These are phyloP conservation scores for Drosophila anomalata DNA, from an alignment of 2,888 invertebrate genomes.

Conservation along the genomic window DNA sequence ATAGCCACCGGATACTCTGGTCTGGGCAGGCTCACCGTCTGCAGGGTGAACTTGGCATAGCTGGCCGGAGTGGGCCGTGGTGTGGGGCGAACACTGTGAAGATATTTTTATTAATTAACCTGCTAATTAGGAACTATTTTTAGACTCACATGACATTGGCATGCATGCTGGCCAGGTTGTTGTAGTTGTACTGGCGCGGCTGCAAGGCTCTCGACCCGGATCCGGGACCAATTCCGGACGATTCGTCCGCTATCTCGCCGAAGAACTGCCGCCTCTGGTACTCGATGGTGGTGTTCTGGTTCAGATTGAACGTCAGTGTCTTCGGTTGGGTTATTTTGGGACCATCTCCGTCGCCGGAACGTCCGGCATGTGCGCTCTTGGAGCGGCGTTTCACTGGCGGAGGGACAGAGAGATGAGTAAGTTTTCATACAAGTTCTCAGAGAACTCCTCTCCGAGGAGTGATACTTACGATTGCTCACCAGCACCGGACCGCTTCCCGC, in stretches of 20 bases:
- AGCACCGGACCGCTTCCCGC: slow-evolving; percentile 41
- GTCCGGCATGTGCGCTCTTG: slow-evolving; percentile 83
- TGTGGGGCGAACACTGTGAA: slow-evolving; percentile 82
- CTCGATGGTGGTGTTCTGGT: slow-evolving; percentile 83
- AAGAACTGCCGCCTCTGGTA: slow-evolving; percentile 82
- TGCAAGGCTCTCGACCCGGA: slow-evolving; percentile 37
- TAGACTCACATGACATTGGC: slow-evolving; percentile 84
- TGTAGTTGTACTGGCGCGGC: slow-evolving; percentile 77
- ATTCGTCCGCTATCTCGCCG: slow-evolving; percentile 71
- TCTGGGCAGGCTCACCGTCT: slow-evolving; percentile 89
- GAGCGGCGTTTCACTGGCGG: slow-evolving; percentile 83
- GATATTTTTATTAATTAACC: not conserved
- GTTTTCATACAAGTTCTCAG: not conserved
- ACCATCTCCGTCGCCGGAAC: slow-evolving; percentile 71
- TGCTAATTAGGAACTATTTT: not conserved
- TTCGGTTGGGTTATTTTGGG: slow-evolving; percentile 83
- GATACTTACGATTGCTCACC: slow-evolving; percentile 80
- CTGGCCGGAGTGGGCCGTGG: slow-evolving; percentile 83
- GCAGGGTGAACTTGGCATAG: slow-evolving; percentile 87
- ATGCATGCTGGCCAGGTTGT: slow-evolving; percentile 81
- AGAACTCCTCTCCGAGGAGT: not conserved
- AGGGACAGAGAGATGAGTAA: not conserved
- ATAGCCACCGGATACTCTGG: slow-evolving; percentile 88
- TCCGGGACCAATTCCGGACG: slow-evolving; percentile 22
- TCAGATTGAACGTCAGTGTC: slow-evolving; percentile 82